These are phyloP conservation scores for Xylota segnis DNA, from an alignment of 2,888 invertebrate species.

Conservation along the genomic window DNA sequence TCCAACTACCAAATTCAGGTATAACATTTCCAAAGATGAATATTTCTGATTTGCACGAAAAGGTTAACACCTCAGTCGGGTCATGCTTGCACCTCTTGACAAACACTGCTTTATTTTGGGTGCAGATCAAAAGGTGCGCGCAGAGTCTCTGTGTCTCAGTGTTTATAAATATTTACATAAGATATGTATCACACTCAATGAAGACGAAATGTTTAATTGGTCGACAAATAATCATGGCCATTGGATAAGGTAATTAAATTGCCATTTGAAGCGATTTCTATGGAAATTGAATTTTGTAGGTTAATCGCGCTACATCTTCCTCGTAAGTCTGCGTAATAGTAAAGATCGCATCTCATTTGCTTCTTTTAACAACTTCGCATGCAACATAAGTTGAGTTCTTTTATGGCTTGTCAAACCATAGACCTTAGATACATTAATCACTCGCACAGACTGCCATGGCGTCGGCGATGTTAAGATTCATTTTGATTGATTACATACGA, in stretches of 20 bases:
- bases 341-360: constrained; percentile 5
- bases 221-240: constrained; percentile 14
- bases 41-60: constrained; percentile 40
- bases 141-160: not conserved
- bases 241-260: constrained; percentile 17
- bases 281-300: not conserved
- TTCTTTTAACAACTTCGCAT: not conserved
- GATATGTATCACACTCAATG: constrained; percentile 42
- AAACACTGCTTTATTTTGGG: not conserved
- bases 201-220: constrained; percentile 42
- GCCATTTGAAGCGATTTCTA: not conserved
- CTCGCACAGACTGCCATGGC: constrained; percentile 4
- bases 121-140: constrained; percentile 19
- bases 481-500: constrained; percentile 39
- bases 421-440: constrained; percentile 55
- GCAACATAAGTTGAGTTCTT: constrained; percentile 13
- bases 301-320: not conserved
- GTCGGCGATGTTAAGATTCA: constrained; percentile 12
- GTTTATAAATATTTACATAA: constrained; percentile 7
- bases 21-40: constrained; percentile 15
- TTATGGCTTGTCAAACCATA: constrained; percentile 34
- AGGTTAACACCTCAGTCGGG: constrained; percentile 30
- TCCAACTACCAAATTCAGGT: not conserved
- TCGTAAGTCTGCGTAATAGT: not conserved
- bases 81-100: constrained; percentile 2